phyloP scores from a whole-genome alignment of 2,888 invertebrate genomes.

The Rhagonycha lutea region DNA sequence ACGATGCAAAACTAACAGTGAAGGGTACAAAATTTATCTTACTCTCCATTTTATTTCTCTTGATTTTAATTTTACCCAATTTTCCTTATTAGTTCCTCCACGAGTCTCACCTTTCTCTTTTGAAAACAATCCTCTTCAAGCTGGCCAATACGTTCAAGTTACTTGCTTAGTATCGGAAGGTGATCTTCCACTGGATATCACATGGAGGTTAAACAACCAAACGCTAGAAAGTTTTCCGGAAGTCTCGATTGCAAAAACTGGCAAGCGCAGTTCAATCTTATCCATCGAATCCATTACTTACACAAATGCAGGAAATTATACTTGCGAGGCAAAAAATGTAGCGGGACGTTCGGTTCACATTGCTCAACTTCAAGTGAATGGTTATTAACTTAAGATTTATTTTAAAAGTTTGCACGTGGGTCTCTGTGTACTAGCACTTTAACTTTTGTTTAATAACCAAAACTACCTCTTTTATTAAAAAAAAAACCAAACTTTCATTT shows the following conservation, averaged over 20 bases:
- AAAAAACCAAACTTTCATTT: background rate
- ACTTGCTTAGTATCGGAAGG: slow-evolving; percentile 68
- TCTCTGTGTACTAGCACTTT: background rate
- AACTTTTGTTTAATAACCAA: background rate
- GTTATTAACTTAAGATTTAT: slow-evolving; percentile 57
- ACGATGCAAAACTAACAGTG: slow-evolving; percentile 58
- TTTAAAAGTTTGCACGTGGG: background rate
- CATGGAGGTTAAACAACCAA: slow-evolving; percentile 64
- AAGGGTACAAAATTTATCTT: slow-evolving; percentile 48
- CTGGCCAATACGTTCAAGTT: slow-evolving; percentile 65
- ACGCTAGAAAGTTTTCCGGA: slow-evolving; percentile 44
- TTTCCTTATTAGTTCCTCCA: slow-evolving; percentile 1
- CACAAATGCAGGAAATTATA: slow-evolving; percentile 74
- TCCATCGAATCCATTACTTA: slow-evolving; percentile 69
- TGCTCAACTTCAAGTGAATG: slow-evolving; percentile 69
- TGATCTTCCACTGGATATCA: slow-evolving; percentile 65
- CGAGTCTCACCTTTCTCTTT: slow-evolving; percentile 69
- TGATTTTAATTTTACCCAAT: background rate
- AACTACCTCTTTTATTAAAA: background rate
- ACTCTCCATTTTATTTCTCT: background rate
- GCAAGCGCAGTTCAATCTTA: slow-evolving; percentile 60
- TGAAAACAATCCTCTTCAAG: slow-evolving; percentile 65
- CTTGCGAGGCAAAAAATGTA: slow-evolving; percentile 65
- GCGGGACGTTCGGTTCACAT: slow-evolving; percentile 46
- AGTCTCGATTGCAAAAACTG: slow-evolving; percentile 44